phyloP scores from a whole-genome alignment of 2,797 vertebrate genomes.

The Hephaestus fuliginosus region DNA sequence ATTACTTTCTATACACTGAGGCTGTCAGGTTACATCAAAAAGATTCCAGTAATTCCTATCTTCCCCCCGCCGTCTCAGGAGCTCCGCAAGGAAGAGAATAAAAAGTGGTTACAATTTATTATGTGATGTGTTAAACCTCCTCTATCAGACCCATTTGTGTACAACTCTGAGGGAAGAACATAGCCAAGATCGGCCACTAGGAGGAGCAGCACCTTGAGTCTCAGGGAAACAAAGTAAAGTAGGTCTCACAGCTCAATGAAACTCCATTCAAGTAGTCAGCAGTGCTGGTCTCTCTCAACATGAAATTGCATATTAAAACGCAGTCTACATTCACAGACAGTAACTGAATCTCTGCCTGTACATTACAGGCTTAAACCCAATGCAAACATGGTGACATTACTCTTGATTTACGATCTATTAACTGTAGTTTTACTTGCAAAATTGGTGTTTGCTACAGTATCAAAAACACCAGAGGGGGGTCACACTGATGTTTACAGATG shows the following conservation, averaged over 20 bases:
- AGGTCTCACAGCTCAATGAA: slow-evolving; percentile 50
- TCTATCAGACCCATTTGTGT: slow-evolving; percentile 73
- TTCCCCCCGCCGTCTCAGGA: slow-evolving; percentile 39
- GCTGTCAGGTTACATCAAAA: slow-evolving; percentile 75
- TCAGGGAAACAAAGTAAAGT: slow-evolving; percentile 54
- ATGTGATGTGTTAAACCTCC: slow-evolving; percentile 73
- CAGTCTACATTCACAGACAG: slow-evolving; percentile 15
- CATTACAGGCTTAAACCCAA: not conserved
- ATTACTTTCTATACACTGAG: slow-evolving; percentile 70
- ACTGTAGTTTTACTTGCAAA: slow-evolving; percentile 5
- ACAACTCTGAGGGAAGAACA: slow-evolving; percentile 57
- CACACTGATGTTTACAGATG: slow-evolving; percentile 63
- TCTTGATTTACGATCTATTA: slow-evolving; percentile 21
- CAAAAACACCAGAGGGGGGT: slow-evolving; percentile 39
- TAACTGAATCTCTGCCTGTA: slow-evolving; percentile 19
- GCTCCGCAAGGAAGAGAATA: slow-evolving; percentile 45
- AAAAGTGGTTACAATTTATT: slow-evolving; percentile 68
- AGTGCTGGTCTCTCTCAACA: slow-evolving; percentile 19
- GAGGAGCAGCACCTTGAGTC: slow-evolving; percentile 82
- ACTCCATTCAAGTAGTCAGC: slow-evolving; percentile 29
- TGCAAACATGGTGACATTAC: slow-evolving; percentile 25
- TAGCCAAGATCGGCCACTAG: slow-evolving; percentile 82
- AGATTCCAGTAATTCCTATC: slow-evolving; percentile 59
- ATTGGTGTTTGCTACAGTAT: slow-evolving; percentile 18
- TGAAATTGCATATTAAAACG: slow-evolving; percentile 14